These are phyloP conservation scores for Nemotelus nigrinus DNA, from an alignment of 2,888 invertebrate species.

Conservation along the genomic window DNA sequence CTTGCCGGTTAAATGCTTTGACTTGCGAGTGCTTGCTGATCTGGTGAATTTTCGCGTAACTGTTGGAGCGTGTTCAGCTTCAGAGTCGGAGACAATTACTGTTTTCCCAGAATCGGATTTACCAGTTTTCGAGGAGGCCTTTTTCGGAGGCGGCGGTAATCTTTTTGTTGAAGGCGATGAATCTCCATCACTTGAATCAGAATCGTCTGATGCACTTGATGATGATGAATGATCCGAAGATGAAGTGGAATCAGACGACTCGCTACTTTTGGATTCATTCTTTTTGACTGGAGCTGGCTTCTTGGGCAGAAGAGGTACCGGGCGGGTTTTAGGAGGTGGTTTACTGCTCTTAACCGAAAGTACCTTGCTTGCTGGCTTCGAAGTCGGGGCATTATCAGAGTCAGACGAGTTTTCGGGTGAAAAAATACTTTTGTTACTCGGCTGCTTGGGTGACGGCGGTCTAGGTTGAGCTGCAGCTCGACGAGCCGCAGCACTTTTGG, in stretches of 20 bases:
- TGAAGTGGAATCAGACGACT: slow-evolving; percentile 59
- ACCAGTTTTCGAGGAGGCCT: slow-evolving; percentile 56
- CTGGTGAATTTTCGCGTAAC: slow-evolving; percentile 72
- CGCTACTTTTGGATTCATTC: slow-evolving; percentile 52
- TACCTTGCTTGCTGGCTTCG: slow-evolving; percentile 48
- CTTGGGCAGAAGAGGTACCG: slow-evolving; percentile 52
- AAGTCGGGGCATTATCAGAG: slow-evolving; percentile 67
- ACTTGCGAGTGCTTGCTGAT: slow-evolving; percentile 75
- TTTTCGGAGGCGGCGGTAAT: slow-evolving; percentile 48
- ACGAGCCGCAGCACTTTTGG: slow-evolving; percentile 50
- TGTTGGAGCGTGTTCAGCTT: slow-evolving; percentile 57
- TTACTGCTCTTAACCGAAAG: slow-evolving; percentile 63
- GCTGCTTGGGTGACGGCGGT: slow-evolving; percentile 31
- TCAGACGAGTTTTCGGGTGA: slow-evolving; percentile 83
- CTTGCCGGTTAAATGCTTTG: slow-evolving; percentile 70
- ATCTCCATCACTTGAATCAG: slow-evolving; percentile 59
- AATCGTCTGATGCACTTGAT: slow-evolving; percentile 65
- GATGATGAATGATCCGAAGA: slow-evolving; percentile 57
- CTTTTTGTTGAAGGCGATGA: slow-evolving; percentile 52
- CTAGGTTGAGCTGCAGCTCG: slow-evolving; percentile 15
- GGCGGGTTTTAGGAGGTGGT: slow-evolving; percentile 55
- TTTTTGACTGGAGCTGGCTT: slow-evolving; percentile 59
- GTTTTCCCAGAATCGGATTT: slow-evolving; percentile 61
- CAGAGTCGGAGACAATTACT: slow-evolving; percentile 69
- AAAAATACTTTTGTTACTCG: slow-evolving; percentile 81